phyloP scores from a whole-genome alignment of 1,140 invertebrate species.

The Drosophila jambulina region DNA sequence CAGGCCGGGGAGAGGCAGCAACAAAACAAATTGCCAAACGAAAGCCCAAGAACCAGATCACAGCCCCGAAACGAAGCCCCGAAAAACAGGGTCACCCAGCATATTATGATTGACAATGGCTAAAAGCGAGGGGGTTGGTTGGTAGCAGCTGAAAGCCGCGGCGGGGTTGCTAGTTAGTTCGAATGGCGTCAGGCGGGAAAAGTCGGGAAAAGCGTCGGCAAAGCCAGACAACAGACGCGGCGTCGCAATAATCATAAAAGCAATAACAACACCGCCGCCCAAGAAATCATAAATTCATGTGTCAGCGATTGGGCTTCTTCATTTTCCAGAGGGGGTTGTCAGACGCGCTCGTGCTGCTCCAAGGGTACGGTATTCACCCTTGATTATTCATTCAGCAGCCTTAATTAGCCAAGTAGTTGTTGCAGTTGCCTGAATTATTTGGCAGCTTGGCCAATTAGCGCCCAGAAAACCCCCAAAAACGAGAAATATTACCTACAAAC shows the following conservation, averaged over 20 bases:
- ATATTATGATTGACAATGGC: constrained; percentile 65
- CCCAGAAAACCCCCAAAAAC: constrained; percentile 17
- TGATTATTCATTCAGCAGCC: constrained; percentile 57
- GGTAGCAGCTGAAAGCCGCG: constrained; percentile 15
- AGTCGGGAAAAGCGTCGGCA: constrained; percentile 38
- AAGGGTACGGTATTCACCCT: constrained; percentile 14
- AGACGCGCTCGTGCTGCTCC: background rate
- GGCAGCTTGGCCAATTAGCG: constrained; percentile 50
- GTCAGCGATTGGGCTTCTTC: constrained; percentile 40
- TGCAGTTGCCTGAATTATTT: constrained; percentile 73
- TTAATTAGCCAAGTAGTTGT: constrained; percentile 64
- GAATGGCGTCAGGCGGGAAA: constrained; percentile 65
- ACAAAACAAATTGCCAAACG: constrained; percentile 63
- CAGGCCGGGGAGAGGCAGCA: background rate
- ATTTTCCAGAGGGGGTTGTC: background rate
- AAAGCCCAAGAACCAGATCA: constrained; percentile 51
- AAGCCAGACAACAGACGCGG: constrained; percentile 71
- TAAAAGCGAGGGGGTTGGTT: background rate
- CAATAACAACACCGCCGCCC: constrained; percentile 49
- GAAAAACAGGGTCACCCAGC: constrained; percentile 33
- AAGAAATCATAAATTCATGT: constrained; percentile 60
- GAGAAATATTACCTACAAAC: constrained; percentile 8
- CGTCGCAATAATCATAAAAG: constrained; percentile 82
- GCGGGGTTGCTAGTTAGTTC: constrained; percentile 27
- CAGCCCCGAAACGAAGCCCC: constrained; percentile 31